A percentile compares a stretch with the other conserved stretches of the same genome.
phyloP scores from a whole-genome alignment of 2,888 invertebrate genomes.

The Cremastinae sp. region DNA sequence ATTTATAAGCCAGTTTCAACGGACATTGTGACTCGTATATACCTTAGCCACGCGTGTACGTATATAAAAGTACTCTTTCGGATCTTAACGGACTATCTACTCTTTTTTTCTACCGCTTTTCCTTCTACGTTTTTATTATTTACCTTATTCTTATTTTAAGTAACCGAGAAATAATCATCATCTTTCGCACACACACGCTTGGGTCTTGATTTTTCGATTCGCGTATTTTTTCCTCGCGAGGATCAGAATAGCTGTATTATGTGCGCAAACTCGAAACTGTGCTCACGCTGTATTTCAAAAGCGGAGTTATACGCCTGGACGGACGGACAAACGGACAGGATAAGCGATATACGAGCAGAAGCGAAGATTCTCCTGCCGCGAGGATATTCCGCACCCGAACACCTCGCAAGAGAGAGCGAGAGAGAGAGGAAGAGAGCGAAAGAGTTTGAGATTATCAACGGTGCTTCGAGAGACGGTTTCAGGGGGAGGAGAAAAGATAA shows the following conservation, averaged over 20 bases:
- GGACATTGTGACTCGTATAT: slow-evolving; percentile 44
- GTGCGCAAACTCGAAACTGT: slow-evolving; percentile 19
- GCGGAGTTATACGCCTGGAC: slow-evolving; percentile 3
- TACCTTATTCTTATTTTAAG: slow-evolving; percentile 11
- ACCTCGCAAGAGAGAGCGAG: slow-evolving; percentile 18
- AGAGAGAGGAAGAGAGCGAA: slow-evolving; percentile 1
- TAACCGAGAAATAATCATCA: slow-evolving; percentile 65
- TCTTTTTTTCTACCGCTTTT: slow-evolving; percentile 41
- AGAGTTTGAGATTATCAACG: not conserved
- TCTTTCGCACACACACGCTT: slow-evolving; percentile 69
- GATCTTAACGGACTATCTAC: slow-evolving; percentile 42
- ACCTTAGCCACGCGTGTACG: slow-evolving; percentile 14
- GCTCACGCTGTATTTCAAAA: slow-evolving; percentile 18
- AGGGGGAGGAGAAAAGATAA: not conserved
- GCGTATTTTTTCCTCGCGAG: slow-evolving; percentile 61
- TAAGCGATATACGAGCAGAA: slow-evolving; percentile 16
- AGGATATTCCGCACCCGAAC: slow-evolving; percentile 42
- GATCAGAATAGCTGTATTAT: slow-evolving; percentile 63
- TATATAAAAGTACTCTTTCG: slow-evolving; percentile 37
- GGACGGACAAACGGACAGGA: not conserved
- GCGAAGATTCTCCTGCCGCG: slow-evolving; percentile 9
- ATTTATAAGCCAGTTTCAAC: slow-evolving; percentile 54
- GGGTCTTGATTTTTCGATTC: slow-evolving; percentile 67
- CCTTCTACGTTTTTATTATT: not conserved
- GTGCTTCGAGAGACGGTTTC: not conserved